These are phyloP conservation scores for Triplophysa tibetana DNA, from an alignment of 2,113 vertebrate species.

Conservation along the genomic window DNA sequence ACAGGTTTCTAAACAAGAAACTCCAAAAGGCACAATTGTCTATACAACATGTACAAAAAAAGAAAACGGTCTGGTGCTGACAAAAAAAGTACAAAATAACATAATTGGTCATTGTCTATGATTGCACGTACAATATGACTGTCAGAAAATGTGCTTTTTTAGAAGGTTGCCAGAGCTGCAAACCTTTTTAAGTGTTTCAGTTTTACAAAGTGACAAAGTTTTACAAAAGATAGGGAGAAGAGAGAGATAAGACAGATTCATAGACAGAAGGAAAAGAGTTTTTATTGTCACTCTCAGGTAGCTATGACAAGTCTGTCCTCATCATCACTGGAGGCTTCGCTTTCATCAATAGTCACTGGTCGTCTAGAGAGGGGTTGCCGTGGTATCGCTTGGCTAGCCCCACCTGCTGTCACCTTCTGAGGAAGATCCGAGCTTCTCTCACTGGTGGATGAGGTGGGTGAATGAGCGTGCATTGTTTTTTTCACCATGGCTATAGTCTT, in stretches of 20 bases:
- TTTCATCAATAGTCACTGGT: conserved; percentile 77
- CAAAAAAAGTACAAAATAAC: conserved; percentile 71
- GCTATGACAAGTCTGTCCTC: conserved; percentile 95
- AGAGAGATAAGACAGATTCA: conserved; percentile 36
- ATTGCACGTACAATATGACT: conserved; percentile 95
- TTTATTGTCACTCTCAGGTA: conserved; percentile 77
- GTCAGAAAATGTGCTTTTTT: conserved; percentile 97
- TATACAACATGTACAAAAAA: conserved; percentile 99
- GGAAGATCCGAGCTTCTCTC: conserved; percentile 40
- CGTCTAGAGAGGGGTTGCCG: conserved; percentile 65
- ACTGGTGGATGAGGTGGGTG: conserved; percentile 34
- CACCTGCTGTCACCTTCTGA: conserved; percentile 42
- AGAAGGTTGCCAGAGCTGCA: conserved; percentile 77
- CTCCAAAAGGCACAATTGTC: conserved; percentile 98
- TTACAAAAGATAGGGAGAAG: conserved; percentile 65
- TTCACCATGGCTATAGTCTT: conserved; percentile 46
- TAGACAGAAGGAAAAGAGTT: conserved; percentile 59
- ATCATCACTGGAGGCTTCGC: conserved; percentile 91
- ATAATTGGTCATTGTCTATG: conserved; percentile 94
- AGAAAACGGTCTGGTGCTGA: conserved; percentile 81
- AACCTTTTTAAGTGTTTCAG: conserved; percentile 84
- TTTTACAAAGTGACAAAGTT: conserved; percentile 78
- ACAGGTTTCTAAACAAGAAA: conserved; percentile 94
- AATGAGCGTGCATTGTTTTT: conserved; percentile 34
- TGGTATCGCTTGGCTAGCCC: conserved; percentile 49